Evolutionary conservation across 2,113 vertebrate species (phyloP).

Genomic region (Himantopus leucocephalus): DNA sequence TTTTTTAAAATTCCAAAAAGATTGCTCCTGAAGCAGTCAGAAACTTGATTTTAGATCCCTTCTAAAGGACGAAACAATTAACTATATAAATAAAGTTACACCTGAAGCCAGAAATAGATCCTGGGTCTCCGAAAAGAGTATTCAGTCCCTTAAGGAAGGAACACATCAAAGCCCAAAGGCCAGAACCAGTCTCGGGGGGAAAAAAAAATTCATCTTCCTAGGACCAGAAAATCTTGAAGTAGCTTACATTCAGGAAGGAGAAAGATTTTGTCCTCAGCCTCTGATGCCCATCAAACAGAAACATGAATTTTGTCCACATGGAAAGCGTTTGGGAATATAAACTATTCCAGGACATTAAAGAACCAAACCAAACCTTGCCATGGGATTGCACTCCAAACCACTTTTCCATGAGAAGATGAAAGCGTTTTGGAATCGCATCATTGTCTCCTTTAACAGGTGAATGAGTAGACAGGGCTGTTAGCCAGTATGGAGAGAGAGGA

Average conservation of each 20-base stretch:
- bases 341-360: background rate
- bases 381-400: background rate
- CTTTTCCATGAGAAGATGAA: no score
- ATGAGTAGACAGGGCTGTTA: background rate
- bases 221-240: background rate
- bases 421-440: fast-evolving
- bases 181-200: background rate
- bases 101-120: background rate
- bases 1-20: background rate
- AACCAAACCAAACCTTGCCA: background rate
- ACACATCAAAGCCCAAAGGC: background rate
- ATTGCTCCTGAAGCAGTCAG: background rate
- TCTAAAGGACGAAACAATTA: background rate
- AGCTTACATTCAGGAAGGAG: background rate
- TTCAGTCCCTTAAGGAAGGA: background rate
- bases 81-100: background rate
- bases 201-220: background rate
- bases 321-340: background rate
- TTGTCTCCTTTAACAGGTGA: background rate
- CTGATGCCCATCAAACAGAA: background rate
- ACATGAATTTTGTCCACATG: background rate
- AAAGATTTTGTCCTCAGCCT: background rate
- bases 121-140: background rate
- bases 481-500: background rate
- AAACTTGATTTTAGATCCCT: background rate